These are phyloP conservation scores for Vireo altiloquus DNA, from an alignment of 2,113 vertebrate species.

Conservation along the genomic window DNA sequence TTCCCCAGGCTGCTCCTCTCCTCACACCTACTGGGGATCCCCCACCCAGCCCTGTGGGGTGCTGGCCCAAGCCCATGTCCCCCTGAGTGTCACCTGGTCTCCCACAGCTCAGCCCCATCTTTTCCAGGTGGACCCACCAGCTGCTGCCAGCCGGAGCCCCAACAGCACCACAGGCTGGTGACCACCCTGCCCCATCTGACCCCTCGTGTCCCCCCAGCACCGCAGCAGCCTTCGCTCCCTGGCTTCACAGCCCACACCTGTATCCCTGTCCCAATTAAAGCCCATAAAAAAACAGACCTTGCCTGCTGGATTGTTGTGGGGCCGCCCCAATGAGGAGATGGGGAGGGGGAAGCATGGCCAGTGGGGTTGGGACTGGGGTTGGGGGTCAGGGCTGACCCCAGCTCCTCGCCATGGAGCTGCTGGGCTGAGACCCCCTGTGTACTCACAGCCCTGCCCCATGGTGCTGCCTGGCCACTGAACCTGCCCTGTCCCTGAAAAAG, in stretches of 20 bases:
- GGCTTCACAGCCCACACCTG: background rate
- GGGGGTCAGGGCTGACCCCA: background rate
- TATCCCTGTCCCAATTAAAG: background rate
- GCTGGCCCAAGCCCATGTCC: background rate
- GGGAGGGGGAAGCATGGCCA: background rate
- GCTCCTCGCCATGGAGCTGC: background rate
- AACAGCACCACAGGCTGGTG: accelerated
- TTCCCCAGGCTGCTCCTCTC: background rate
- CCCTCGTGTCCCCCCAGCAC: background rate
- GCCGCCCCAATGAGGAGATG: accelerated
- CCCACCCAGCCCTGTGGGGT: background rate
- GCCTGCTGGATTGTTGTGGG: background rate
- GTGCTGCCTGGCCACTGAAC: background rate
- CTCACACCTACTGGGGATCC: background rate
- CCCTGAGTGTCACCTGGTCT: background rate
- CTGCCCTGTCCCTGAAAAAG: background rate
- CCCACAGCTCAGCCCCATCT: background rate
- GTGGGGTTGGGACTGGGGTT: background rate
- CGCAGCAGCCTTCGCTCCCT: accelerated
- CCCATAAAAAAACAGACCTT: background rate
- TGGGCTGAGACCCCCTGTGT: accelerated
- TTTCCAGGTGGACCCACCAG: background rate
- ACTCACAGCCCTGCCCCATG: accelerated
- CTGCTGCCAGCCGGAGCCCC: background rate
- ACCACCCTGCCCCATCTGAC: accelerated